Percentiles rank a stretch among this genome's conserved stretches.
phyloP scores from a whole-genome alignment of 1,140 invertebrate genomes.

The Plodia interpunctella region DNA sequence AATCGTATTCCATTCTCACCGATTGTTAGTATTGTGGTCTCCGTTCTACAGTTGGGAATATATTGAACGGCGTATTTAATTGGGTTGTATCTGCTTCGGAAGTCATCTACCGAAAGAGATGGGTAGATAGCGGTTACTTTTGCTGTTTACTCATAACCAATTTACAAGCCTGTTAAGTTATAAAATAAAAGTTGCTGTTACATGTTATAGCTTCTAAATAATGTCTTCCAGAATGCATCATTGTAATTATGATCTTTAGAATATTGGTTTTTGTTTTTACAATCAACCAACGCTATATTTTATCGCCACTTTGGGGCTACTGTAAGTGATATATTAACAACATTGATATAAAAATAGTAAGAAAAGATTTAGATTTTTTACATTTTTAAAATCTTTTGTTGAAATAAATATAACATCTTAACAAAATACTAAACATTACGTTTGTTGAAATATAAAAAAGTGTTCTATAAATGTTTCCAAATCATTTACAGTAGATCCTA shows the following conservation, averaged over 20 bases:
- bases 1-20: too few relatives aligned
- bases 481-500: not conserved
- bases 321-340: not conserved
- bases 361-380: too few relatives aligned
- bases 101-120: too few relatives aligned
- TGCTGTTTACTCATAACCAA: too few relatives aligned
- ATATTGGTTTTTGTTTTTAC: conserved; percentile 52
- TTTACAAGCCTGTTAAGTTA: not conserved
- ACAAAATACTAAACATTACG: not conserved
- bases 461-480: not conserved
- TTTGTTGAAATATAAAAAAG: not conserved
- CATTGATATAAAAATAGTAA: not conserved
- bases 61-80: too few relatives aligned
- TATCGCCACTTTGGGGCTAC: not conserved
- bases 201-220: conserved; percentile 30
- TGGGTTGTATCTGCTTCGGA: too few relatives aligned
- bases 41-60: too few relatives aligned
- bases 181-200: not conserved
- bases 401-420: too few relatives aligned
- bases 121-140: too few relatives aligned
- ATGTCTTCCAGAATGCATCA: conserved; percentile 57
- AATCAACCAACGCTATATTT: conserved; percentile 10
- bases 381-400: too few relatives aligned
- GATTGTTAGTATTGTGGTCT: too few relatives aligned
- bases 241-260: conserved; percentile 53